These are phyloP conservation scores for Fopius arisanus DNA, from an alignment of 1,140 invertebrate species.

Conservation along the genomic window DNA sequence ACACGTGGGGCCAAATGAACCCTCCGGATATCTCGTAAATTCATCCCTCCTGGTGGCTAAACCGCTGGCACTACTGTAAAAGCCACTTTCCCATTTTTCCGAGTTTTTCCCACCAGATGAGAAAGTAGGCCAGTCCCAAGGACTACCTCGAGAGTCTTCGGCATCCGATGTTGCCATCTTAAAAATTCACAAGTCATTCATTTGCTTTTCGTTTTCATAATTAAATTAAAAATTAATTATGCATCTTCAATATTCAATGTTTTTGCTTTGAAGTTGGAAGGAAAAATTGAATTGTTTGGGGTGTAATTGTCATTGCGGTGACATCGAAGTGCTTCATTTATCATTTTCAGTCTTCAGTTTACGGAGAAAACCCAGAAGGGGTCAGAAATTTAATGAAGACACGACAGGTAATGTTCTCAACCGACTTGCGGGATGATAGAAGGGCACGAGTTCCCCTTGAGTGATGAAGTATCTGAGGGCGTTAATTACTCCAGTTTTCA, in stretches of 20 bases:
- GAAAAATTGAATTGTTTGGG: not conserved
- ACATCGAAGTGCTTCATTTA: no score
- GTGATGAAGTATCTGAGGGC: constrained; percentile 56
- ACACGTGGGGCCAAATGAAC: not conserved
- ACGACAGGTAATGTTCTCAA: constrained; percentile 48
- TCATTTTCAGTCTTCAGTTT: not conserved
- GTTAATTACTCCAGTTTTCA: constrained; percentile 58
- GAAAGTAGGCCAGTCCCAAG: no score
- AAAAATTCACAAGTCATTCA: no score
- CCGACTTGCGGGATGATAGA: constrained; percentile 38
- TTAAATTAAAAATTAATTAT: no score
- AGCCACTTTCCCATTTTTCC: constrained; percentile 2
- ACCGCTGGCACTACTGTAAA: not conserved
- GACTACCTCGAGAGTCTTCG: no score
- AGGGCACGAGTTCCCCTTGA: constrained; percentile 44
- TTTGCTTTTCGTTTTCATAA: no score
- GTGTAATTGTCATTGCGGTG: no score
- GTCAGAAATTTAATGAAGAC: constrained; percentile 54
- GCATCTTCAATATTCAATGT: no score
- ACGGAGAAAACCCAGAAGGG: not conserved
- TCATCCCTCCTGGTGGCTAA: not conserved
- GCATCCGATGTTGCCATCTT: no score
- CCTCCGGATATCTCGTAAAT: not conserved
- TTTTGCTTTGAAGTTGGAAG: no score
- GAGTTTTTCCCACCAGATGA: no score